Conservation (phyloP, 2,888 invertebrate species). For the Hypercompe scribonia region DNA sequence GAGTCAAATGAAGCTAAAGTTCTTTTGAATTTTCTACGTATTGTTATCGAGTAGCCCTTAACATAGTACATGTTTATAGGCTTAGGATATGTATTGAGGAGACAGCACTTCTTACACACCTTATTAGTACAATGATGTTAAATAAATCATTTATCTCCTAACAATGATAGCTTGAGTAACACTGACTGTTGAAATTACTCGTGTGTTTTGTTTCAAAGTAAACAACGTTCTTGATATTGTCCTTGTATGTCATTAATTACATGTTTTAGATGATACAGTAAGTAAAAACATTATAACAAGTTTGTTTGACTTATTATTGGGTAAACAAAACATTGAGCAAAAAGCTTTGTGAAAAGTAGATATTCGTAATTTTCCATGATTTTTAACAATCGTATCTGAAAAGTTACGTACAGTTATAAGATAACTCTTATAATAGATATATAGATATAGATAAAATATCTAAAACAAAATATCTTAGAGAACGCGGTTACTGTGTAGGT, state of each 20-base stretch:
- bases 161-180: neutral
- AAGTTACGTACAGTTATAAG: too few species aligned
- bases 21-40: neutral
- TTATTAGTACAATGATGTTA: too few species aligned
- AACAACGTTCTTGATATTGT: neutral
- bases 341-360: neutral
- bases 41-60: too few species aligned
- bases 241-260: neutral
- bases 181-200: neutral
- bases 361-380: neutral
- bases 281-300: neutral
- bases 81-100: too few species aligned
- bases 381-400: neutral
- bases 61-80: too few species aligned
- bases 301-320: neutral
- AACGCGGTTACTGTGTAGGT: too few species aligned
- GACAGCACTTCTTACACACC: too few species aligned
- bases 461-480: too few species aligned
- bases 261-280: neutral
- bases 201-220: slow-evolving; percentile 2
- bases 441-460: too few species aligned
- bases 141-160: too few species aligned
- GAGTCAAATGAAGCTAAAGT: neutral
- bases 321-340: neutral
- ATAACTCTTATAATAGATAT: too few species aligned